These are phyloP conservation scores for Pseudococcus jackbeardsleyi DNA, from an alignment of 2,888 invertebrate genomes.

Conservation along the genomic window DNA sequence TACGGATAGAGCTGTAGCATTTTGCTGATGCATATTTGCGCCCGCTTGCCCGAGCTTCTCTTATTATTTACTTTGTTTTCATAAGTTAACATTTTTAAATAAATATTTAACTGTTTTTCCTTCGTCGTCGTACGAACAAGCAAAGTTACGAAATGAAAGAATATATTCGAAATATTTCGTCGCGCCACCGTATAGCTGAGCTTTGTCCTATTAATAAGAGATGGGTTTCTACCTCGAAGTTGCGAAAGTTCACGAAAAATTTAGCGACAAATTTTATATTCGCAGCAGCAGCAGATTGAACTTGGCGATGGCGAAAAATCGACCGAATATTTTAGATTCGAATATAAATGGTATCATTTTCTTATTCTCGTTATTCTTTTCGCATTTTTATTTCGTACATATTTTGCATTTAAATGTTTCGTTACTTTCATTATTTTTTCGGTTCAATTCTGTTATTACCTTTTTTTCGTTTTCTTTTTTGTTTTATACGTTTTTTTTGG, in stretches of 20 bases:
- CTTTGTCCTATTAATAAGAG: slow-evolving; percentile 11
- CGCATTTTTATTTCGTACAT: neutral
- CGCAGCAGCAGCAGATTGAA: neutral
- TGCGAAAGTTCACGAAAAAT: neutral
- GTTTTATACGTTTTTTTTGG: neutral
- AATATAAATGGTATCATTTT: slow-evolving; percentile 3
- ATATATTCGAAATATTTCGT: neutral
- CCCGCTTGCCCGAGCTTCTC: neutral
- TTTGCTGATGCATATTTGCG: neutral
- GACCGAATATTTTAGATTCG: neutral
- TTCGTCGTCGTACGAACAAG: neutral
- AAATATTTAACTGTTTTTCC: slow-evolving; percentile 7
- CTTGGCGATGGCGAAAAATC: neutral
- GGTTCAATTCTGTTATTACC: neutral
- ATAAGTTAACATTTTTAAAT: slow-evolving; percentile 1
- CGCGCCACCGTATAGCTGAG: neutral
- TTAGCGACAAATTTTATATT: neutral
- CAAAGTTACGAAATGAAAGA: neutral
- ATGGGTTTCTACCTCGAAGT: neutral
- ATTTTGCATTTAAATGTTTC: slow-evolving; percentile 18
- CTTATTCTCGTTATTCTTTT: neutral
- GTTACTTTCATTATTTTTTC: neutral
- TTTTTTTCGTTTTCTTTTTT: neutral
- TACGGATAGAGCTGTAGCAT: neutral
- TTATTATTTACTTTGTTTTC: slow-evolving; percentile 27